Percentiles rank a stretch among this genome's conserved stretches.
Evolutionary conservation across 2,113 vertebrate genomes (phyloP).

Genomic region (Podiceps cristatus): DNA sequence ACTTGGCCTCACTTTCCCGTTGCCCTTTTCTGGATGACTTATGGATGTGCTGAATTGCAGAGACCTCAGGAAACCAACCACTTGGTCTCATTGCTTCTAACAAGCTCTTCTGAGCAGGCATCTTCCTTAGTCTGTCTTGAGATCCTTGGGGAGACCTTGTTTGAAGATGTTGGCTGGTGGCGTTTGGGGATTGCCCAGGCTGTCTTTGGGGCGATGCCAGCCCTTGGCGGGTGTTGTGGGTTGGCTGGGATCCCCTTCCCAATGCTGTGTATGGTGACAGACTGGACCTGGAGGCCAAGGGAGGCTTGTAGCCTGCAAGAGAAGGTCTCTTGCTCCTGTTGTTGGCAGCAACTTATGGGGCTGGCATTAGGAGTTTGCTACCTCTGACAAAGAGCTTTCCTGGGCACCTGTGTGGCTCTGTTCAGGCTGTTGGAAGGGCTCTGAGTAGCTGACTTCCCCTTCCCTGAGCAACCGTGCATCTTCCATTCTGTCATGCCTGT

Average conservation of each 20-base stretch:
- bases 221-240: background rate
- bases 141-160: background rate
- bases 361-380: background rate
- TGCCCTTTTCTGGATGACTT: background rate
- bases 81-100: fast-evolving
- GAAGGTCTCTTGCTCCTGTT: background rate
- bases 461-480: background rate
- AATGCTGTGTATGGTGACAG: fast-evolving
- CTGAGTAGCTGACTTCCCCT: background rate
- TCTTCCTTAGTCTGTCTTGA: background rate
- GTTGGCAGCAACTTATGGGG: background rate
- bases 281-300: background rate
- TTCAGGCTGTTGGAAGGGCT: background rate
- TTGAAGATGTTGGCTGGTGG: background rate
- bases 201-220: background rate
- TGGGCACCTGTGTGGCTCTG: background rate
- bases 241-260: background rate
- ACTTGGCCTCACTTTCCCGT: background rate
- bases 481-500: slow-evolving; percentile 9
- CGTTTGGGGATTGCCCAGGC: background rate
- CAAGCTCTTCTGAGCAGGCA: background rate
- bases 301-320: fast-evolving
- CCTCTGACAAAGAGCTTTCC: background rate
- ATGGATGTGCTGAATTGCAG: background rate
- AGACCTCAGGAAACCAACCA: background rate